Evolutionary conservation across 1,140 invertebrate genomes (phyloP).

Genomic region (Luehdorfia chinensis): DNA sequence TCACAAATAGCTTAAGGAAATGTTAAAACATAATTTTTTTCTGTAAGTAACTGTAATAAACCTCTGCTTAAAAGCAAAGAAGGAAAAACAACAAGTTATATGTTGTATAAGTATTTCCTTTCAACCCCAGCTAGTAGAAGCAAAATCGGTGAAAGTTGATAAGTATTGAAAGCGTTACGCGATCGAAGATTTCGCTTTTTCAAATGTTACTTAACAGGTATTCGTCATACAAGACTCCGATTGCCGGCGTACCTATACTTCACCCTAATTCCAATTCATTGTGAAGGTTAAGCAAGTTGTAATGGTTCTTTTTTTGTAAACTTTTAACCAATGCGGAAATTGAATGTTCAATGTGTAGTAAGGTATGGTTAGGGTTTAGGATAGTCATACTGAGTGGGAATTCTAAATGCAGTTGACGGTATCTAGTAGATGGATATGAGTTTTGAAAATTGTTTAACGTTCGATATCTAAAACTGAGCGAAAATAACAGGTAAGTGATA

Average conservation of each 20-base stretch:
- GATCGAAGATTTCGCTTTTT: conserved; percentile 67
- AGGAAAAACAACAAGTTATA: background rate
- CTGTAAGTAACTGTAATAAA: too few species aligned
- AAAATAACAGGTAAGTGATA: too few species aligned
- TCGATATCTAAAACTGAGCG: too few species aligned
- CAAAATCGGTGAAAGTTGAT: conserved; percentile 64
- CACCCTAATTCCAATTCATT: conserved; percentile 16
- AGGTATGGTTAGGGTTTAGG: too few species aligned
- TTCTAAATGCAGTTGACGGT: too few species aligned
- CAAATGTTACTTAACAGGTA: conserved; percentile 61
- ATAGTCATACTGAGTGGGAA: too few species aligned
- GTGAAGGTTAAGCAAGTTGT: conserved; percentile 13
- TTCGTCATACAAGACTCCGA: conserved; percentile 45
- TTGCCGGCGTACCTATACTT: conserved; percentile 3
- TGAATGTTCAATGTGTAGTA: conserved; percentile 7
- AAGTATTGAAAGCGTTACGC: conserved; percentile 50
- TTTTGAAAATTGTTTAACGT: too few species aligned
- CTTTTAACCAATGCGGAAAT: conserved; percentile 13
- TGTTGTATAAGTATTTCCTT: conserved; percentile 5
- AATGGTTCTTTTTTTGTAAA: conserved; percentile 14
- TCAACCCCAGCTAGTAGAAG: conserved; percentile 27
- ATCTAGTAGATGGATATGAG: too few species aligned
- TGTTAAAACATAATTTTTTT: too few species aligned
- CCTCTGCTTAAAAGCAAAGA: background rate
- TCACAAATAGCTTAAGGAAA: background rate